phyloP scores from a whole-genome alignment of 2,888 invertebrate species.

The Rhogogaster chlorosoma region DNA sequence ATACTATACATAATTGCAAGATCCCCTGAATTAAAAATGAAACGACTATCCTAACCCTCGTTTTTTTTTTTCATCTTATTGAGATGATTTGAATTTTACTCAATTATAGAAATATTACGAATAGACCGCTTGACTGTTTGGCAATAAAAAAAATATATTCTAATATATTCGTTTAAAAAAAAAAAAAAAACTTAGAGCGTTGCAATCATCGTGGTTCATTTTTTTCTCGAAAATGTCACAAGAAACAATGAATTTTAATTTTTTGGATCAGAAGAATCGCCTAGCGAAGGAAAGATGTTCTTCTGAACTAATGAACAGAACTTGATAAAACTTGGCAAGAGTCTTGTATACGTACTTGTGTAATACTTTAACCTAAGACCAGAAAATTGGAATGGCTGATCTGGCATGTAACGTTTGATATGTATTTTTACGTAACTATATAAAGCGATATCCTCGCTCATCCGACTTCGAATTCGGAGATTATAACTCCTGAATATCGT shows the following conservation, averaged over 20 bases:
- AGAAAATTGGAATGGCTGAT: background rate
- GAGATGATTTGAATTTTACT: background rate
- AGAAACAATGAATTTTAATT: too few species aligned
- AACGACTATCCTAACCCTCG: background rate
- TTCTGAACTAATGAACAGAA: background rate
- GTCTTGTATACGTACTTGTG: background rate
- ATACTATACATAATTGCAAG: background rate
- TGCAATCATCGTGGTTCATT: background rate
- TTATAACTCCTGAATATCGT: background rate
- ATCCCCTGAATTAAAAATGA: background rate
- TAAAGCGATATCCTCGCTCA: background rate
- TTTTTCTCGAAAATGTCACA: background rate
- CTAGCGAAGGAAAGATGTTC: background rate
- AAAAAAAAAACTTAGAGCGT: too few species aligned
- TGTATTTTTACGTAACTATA: background rate
- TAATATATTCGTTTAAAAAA: too few species aligned
- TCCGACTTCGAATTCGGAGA: background rate
- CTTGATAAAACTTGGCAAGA: background rate
- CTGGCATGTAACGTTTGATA: background rate
- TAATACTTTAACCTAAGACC: background rate
- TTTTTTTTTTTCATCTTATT: background rate
- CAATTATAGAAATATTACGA: background rate
- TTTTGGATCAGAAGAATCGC: background rate
- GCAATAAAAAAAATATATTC: background rate
- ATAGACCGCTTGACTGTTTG: background rate